A percentile compares a stretch with the other conserved stretches of the same genome.
Conservation (phyloP, 2,113 vertebrate genomes). For the Istiophorus platypterus region DNA sequence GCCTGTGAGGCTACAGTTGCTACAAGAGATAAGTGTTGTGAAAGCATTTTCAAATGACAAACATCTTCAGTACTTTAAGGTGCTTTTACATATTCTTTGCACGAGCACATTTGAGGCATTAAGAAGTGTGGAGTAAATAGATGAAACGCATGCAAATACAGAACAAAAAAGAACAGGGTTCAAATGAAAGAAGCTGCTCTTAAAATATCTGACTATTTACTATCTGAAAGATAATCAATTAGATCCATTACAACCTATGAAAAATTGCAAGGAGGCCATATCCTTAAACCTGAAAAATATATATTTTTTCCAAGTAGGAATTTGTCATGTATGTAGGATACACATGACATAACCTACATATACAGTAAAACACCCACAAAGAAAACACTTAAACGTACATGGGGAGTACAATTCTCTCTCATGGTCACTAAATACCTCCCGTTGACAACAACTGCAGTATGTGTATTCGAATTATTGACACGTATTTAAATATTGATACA, state of each 20-base stretch:
- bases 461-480: not conserved
- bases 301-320: not conserved
- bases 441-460: not conserved
- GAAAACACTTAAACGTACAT: too few relatives aligned
- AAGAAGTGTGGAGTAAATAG: slow-evolving; percentile 27
- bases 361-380: too few relatives aligned
- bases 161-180: too few relatives aligned
- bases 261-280: not conserved
- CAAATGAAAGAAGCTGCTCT: too few relatives aligned
- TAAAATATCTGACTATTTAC: not conserved
- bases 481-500: too few relatives aligned
- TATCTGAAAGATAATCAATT: not conserved
- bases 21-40: too few relatives aligned
- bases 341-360: too few relatives aligned
- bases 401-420: not conserved
- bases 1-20: too few relatives aligned
- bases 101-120: slow-evolving; percentile 13
- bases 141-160: not conserved
- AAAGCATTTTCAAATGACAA: too few relatives aligned
- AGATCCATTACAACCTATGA: not conserved
- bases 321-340: not conserved
- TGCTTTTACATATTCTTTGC: too few relatives aligned
- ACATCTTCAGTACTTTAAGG: too few relatives aligned
- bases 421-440: not conserved
- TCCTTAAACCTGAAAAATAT: not conserved